phyloP scores from a whole-genome alignment of 2,797 vertebrate genomes.

The Sylvia borin region DNA sequence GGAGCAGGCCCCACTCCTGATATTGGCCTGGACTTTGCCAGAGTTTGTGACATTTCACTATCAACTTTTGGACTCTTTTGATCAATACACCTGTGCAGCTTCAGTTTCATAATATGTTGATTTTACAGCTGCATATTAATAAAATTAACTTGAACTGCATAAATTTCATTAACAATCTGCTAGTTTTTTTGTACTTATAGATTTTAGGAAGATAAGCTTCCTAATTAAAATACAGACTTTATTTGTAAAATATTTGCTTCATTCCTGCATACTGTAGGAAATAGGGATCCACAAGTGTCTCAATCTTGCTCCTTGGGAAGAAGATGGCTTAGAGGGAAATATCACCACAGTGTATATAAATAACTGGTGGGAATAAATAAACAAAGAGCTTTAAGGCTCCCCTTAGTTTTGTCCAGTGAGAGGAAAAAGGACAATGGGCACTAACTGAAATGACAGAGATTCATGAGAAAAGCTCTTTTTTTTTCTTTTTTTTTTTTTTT shows the following conservation, averaged over 20 bases:
- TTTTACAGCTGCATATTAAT: neutral
- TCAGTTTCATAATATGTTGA: neutral
- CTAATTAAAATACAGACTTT: neutral
- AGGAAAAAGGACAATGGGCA: neutral
- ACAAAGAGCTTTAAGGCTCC: neutral
- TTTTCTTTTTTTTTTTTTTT: neutral
- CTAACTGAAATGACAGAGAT: neutral
- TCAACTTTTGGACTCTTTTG: neutral
- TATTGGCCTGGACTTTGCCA: neutral
- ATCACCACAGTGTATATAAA: neutral
- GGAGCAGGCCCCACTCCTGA: neutral
- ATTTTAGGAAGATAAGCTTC: neutral
- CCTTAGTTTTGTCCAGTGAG: neutral
- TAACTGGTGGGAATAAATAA: neutral
- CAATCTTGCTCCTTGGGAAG: neutral
- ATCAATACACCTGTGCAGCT: neutral
- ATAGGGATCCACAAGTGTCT: neutral
- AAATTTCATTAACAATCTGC: neutral
- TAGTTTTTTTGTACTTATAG: neutral
- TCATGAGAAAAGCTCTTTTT: fast-evolving
- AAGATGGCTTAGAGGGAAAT: neutral
- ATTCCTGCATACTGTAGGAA: neutral
- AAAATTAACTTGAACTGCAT: neutral
- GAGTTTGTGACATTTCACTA: neutral
- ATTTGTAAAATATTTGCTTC: neutral